Conservation (phyloP, 2,888 invertebrate genomes). For the Cinara cedri region DNA sequence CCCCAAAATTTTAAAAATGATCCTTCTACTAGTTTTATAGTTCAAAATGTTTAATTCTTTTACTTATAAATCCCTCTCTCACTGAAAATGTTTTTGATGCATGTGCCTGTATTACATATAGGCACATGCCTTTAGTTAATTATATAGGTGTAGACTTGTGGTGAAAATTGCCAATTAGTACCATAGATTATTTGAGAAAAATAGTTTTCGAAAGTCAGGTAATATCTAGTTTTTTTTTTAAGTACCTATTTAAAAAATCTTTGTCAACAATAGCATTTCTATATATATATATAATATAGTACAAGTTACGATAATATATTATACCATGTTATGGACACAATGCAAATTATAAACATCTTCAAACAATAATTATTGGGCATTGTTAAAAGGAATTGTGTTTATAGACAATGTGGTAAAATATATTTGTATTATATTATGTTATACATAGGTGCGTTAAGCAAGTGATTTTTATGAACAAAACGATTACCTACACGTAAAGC, state of each 20-base stretch:
- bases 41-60: too few relatives aligned
- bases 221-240: not conserved
- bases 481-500: too few relatives aligned
- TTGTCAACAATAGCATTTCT: slow-evolving; percentile 26
- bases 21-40: too few relatives aligned
- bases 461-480: too few relatives aligned
- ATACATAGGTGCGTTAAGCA: too few relatives aligned
- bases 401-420: slow-evolving; percentile 8
- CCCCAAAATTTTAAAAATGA: too few relatives aligned
- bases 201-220: not conserved
- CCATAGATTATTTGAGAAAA: not conserved
- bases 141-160: not conserved
- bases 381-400: slow-evolving; percentile 7
- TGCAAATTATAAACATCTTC: slow-evolving; percentile 31
- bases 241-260: not conserved
- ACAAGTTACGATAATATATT: too few relatives aligned
- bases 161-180: not conserved
- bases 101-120: too few relatives aligned
- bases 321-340: slow-evolving; percentile 20
- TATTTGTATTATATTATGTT: too few relatives aligned
- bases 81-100: too few relatives aligned
- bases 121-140: not conserved
- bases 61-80: too few relatives aligned
- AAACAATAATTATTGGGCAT: slow-evolving; percentile 36
- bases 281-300: too few relatives aligned